phyloP scores from a whole-genome alignment of 2,797 vertebrate species.

The Myiothlypis chrysogaster region DNA sequence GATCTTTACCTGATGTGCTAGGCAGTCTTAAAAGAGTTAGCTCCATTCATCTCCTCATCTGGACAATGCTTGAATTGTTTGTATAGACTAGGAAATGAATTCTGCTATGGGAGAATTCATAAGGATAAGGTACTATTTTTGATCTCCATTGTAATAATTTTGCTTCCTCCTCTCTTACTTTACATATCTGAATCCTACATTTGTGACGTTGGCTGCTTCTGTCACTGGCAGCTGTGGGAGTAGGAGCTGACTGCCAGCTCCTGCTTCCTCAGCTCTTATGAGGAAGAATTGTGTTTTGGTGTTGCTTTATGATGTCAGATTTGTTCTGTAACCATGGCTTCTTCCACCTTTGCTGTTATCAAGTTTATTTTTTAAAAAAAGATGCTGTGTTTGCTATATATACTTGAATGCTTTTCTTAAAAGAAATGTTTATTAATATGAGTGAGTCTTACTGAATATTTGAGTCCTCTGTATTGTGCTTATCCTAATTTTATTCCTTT shows the following conservation, averaged over 20 bases:
- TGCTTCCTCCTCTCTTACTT: not conserved
- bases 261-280: not conserved
- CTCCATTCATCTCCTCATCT: not conserved
- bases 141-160: not conserved
- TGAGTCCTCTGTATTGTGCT: slow-evolving; percentile 37
- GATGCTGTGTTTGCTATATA: not conserved
- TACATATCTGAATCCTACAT: not conserved
- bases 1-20: not conserved
- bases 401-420: not conserved
- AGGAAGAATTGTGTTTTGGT: not conserved
- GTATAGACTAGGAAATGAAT: not conserved
- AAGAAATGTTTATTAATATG: not conserved
- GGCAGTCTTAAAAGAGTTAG: not conserved
- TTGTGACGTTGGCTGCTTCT: not conserved
- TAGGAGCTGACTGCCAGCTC: not conserved
- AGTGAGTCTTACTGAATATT: slow-evolving; percentile 10
- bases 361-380: not conserved
- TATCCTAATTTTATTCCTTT: slow-evolving; percentile 68
- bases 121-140: not conserved
- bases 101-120: not conserved
- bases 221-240: slow-evolving; percentile 18
- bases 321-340: slow-evolving; percentile 17
- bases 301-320: slow-evolving; percentile 12
- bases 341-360: not conserved
- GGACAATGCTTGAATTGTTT: not conserved